These are phyloP conservation scores for Pteruthius melanotis DNA, from an alignment of 2,113 vertebrate genomes.

Conservation along the genomic window DNA sequence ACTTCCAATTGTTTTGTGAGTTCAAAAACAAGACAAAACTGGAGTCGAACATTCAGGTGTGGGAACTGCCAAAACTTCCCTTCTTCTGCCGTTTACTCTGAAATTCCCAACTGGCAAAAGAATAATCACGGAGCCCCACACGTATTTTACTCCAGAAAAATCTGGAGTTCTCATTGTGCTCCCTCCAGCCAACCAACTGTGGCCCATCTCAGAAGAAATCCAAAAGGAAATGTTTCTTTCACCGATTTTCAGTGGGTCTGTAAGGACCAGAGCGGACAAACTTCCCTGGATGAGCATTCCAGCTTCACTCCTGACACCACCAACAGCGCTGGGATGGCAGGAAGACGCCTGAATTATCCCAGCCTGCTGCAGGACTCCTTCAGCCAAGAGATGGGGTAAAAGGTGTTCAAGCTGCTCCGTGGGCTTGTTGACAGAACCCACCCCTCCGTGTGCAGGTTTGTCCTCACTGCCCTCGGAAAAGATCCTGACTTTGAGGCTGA, in stretches of 20 bases:
- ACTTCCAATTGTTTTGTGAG: background rate
- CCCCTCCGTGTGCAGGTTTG: background rate
- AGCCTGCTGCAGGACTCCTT: background rate
- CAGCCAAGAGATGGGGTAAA: background rate
- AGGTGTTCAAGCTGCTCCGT: background rate
- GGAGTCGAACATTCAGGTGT: background rate
- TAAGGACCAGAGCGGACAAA: background rate
- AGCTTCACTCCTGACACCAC: background rate
- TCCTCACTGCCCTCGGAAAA: background rate
- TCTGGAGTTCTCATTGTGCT: background rate
- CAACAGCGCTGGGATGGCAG: background rate
- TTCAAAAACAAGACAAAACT: background rate
- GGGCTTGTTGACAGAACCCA: background rate
- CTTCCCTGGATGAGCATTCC: background rate
- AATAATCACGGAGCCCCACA: too few species aligned
- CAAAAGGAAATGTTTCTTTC: background rate
- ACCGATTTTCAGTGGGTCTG: background rate
- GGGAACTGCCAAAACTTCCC: background rate
- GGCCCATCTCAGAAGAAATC: background rate
- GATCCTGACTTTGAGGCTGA: background rate
- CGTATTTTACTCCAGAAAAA: background rate
- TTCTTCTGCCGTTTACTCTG: background rate
- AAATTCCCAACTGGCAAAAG: background rate
- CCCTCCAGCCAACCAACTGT: background rate
- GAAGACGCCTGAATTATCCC: background rate